Conservation (phyloP, 2,888 invertebrate species). For the Mythimna lalbum region DNA sequence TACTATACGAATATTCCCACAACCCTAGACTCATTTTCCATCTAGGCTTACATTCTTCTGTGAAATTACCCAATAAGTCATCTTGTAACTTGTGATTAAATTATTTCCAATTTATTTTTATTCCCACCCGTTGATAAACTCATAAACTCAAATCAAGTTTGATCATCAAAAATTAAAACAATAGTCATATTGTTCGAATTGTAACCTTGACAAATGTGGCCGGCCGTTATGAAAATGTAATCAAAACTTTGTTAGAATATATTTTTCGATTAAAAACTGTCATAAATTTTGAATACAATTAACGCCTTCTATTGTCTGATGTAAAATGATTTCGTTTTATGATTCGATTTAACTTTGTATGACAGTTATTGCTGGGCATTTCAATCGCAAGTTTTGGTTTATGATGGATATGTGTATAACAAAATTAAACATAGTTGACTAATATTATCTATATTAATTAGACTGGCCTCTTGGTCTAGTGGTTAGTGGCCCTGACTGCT, state of each 20-base stretch:
- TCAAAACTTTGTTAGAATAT: slow-evolving; percentile 46
- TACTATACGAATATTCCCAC: too few species aligned
- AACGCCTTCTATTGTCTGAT: slow-evolving; percentile 26
- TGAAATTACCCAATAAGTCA: neutral
- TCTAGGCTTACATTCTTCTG: neutral
- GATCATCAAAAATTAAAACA: slow-evolving; percentile 29
- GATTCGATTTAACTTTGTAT: neutral
- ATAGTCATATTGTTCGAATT: slow-evolving; percentile 25
- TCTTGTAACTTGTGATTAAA: neutral
- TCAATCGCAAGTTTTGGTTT: too few species aligned
- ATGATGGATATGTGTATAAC: too few species aligned
- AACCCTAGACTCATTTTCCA: too few species aligned
- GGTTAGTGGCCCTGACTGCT: too few species aligned
- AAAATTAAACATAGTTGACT: too few species aligned
- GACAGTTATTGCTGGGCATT: neutral
- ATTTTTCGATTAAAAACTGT: slow-evolving; percentile 45
- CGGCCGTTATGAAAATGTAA: slow-evolving; percentile 32
- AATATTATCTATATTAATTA: too few species aligned
- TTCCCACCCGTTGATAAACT: neutral
- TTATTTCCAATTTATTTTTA: neutral
- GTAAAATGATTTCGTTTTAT: slow-evolving; percentile 24
- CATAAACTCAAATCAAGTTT: neutral
- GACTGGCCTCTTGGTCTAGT: too few species aligned
- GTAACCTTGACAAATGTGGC: slow-evolving; percentile 15
- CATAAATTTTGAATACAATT: slow-evolving; percentile 35